Percentiles rank a stretch among this genome's conserved stretches.
Evolutionary conservation across 2,888 invertebrate species (phyloP).

Genomic region (Harpalus rufipes): DNA sequence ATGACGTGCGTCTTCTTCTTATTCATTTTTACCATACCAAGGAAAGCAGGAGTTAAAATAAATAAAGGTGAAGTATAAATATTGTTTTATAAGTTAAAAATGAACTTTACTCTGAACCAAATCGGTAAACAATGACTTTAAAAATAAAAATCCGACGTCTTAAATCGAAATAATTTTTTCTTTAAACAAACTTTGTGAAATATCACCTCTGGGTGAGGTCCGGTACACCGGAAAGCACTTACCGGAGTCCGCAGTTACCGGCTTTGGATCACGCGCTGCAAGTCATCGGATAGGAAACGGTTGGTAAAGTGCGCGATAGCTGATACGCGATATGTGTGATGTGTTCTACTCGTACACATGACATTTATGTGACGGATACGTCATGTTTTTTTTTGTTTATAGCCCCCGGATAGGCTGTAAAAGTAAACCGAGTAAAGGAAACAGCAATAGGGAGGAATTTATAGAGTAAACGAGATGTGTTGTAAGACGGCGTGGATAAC

Average conservation of each 20-base stretch:
- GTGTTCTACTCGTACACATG: conserved; percentile 16
- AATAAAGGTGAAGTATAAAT: no score
- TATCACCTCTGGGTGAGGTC: background rate
- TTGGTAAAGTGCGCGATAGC: conserved; percentile 15
- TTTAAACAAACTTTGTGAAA: conserved; percentile 14
- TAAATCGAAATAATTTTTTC: conserved; percentile 18
- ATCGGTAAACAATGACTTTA: no score
- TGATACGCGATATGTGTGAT: conserved; percentile 7
- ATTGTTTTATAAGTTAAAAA: no score
- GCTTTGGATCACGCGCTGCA: background rate
- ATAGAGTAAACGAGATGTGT: background rate
- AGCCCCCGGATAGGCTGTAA: background rate
- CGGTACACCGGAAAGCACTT: conserved; percentile 48
- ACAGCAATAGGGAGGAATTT: background rate
- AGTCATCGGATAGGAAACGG: conserved; percentile 31
- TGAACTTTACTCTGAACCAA: no score
- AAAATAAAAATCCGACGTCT: background rate
- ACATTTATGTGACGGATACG: conserved; percentile 54
- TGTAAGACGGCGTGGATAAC: no score
- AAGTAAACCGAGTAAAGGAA: conserved; percentile 2
- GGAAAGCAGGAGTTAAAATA: no score
- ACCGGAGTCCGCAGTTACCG: conserved; percentile 15
- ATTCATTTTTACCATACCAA: no score
- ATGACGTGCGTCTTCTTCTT: no score
- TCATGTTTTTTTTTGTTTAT: conserved; percentile 40